Percentiles rank a stretch among this genome's conserved stretches.
phyloP scores from a whole-genome alignment of 2,113 vertebrate species.

The Montifringilla adamsi region DNA sequence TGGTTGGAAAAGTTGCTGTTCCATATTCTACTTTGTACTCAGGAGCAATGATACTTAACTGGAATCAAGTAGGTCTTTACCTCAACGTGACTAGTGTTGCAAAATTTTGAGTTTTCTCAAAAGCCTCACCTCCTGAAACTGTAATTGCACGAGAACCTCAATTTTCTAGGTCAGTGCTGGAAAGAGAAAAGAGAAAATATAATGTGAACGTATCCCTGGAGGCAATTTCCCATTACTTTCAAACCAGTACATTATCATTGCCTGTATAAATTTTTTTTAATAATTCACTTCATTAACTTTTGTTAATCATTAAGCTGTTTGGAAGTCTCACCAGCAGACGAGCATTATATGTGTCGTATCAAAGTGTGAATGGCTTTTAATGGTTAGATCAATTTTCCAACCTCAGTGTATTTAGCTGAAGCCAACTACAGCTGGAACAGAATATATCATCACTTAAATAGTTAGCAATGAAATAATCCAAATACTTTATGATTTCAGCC shows the following conservation, averaged over 20 bases:
- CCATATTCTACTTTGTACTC: not conserved
- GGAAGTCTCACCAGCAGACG: not conserved
- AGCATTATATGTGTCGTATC: not conserved
- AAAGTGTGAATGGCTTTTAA: not conserved
- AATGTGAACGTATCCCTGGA: not conserved
- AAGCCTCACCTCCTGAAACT: not conserved
- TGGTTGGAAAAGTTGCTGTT: not conserved
- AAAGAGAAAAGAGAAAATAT: not conserved
- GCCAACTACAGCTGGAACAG: not conserved
- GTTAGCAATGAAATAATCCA: not conserved
- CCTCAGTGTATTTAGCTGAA: not conserved
- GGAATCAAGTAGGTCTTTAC: not conserved
- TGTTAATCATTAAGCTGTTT: not conserved
- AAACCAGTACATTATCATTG: not conserved
- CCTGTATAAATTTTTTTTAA: not conserved
- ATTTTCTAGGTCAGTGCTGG: not conserved
- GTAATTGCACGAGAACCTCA: not conserved
- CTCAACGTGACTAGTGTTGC: not conserved
- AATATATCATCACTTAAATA: not conserved
- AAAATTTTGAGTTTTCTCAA: not conserved
- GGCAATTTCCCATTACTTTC: not conserved
- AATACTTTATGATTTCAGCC: not conserved
- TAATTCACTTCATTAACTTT: not conserved
- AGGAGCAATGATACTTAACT: not conserved
- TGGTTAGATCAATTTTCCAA: not conserved